Evolutionary conservation across 1,140 invertebrate species (phyloP), one percentile per base, ranked within the genome.

Genomic region (Lasioglossum baleicum): DNA sequence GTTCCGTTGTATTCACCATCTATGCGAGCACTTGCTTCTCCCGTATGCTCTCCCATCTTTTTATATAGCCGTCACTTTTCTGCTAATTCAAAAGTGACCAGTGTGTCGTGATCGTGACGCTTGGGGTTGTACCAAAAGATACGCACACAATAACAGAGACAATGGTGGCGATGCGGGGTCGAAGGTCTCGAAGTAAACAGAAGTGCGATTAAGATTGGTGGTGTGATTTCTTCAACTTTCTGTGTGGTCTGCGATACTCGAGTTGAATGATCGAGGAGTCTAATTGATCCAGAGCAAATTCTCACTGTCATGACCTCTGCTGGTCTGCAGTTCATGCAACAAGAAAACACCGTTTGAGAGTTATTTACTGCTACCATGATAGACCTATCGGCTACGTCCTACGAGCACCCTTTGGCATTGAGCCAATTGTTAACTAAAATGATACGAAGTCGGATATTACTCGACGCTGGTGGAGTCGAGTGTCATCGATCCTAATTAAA

Each of bases 351-450:
- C 44, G 40, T 48, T 22, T 15, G 8, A 82, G 80, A 87, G 35
- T 84, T 63, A 84, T 66, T 81, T 80, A 61, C 63, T 75, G 22
- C 40, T 35, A 26, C 67, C 58, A 70, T 71, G 75, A 64, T 66
- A 53, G 69, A 53, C 40, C 53, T 42, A 20, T 56, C 26, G 48
- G 75, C 67, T 20, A 22, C 71, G 72, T 78, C 58, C 58, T 72
- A 40, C 42, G 26, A n/a, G 42, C 35, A 11, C 35, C n/a, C 35
- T 71, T 68, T 87, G 77, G 80, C 42, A 61, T 48, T 66, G 48
- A 10, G 67, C 77, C 85, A 83, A 79, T 22, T 53, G 35, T 82
- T 66, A 61, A n/a, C 60, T 15, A 35, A 44, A 63, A 42, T 53
- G 26, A 71, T 20, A 31, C 35, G 8, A 53, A 64, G 58, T 40